Conservation (phyloP, 2,797 vertebrate genomes). For the Gadopsis marmoratus region DNA sequence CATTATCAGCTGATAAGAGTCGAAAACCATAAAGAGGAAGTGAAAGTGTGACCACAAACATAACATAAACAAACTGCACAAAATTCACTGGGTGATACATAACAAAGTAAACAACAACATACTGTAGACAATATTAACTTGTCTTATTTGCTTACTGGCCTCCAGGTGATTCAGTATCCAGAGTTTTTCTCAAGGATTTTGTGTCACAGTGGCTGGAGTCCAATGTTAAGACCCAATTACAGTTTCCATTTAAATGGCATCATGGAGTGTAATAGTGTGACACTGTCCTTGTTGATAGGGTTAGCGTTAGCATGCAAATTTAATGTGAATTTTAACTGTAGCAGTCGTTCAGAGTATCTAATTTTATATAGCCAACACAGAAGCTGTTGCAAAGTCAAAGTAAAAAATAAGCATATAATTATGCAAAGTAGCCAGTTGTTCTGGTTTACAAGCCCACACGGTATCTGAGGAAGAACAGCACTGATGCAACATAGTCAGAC, state of each 20-base stretch:
- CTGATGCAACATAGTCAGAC: neutral
- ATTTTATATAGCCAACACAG: neutral
- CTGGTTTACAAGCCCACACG: neutral
- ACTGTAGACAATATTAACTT: neutral
- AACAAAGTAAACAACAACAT: neutral
- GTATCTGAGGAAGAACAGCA: neutral
- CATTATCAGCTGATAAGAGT: slow-evolving; percentile 8
- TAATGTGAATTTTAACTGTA: neutral
- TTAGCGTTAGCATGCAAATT: too few relatives aligned
- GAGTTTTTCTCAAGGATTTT: neutral
- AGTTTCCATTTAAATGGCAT: neutral
- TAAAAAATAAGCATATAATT: neutral
- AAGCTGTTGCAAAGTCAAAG: neutral
- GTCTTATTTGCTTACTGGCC: neutral
- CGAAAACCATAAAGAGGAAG: slow-evolving; percentile 15
- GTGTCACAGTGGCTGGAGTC: neutral
- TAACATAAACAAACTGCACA: neutral
- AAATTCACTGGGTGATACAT: neutral
- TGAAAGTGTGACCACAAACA: neutral
- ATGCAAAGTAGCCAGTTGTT: neutral
- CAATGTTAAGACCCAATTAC: neutral
- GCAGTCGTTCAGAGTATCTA: neutral
- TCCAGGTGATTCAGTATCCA: neutral
- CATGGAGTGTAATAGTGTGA: neutral
- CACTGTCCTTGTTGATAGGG: neutral